Conservation (phyloP, 2,888 invertebrate genomes). For the Epistrophella euchroma region DNA sequence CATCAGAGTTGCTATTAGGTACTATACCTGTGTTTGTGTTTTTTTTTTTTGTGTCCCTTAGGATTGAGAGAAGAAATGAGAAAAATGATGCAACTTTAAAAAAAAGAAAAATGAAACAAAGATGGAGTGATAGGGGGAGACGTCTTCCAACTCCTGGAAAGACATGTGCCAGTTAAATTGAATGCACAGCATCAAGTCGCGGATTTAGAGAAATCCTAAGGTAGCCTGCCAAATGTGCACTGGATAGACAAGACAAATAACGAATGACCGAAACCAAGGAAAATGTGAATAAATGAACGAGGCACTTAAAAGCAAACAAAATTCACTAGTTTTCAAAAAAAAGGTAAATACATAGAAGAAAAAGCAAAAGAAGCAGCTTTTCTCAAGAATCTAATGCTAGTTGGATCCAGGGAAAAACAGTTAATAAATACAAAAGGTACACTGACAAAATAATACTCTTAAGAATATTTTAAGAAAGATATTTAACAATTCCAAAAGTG, state of each 20-base stretch:
- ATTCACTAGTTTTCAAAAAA: constrained; percentile 38
- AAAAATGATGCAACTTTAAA: constrained; percentile 35
- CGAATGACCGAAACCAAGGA: constrained; percentile 67
- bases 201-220: constrained; percentile 12
- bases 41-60: constrained; percentile 66
- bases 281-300: constrained; percentile 74
- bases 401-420: background rate
- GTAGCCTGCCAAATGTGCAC: constrained; percentile 5
- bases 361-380: background rate
- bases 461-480: too few species aligned
- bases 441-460: too few species aligned
- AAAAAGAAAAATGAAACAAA: constrained; percentile 21
- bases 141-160: background rate
- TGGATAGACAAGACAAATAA: constrained; percentile 68
- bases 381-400: background rate
- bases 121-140: background rate
- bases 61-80: constrained; percentile 61
- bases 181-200: constrained; percentile 72
- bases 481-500: too few species aligned
- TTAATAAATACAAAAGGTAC: too few species aligned
- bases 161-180: constrained; percentile 71
- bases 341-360: constrained; percentile 32
- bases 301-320: constrained; percentile 74
- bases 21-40: constrained; percentile 32
- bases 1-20: constrained; percentile 18